Percentiles rank a stretch among this genome's conserved stretches.
Evolutionary conservation across 2,888 invertebrate species (phyloP).

Genomic region (Thelaira solivaga): DNA sequence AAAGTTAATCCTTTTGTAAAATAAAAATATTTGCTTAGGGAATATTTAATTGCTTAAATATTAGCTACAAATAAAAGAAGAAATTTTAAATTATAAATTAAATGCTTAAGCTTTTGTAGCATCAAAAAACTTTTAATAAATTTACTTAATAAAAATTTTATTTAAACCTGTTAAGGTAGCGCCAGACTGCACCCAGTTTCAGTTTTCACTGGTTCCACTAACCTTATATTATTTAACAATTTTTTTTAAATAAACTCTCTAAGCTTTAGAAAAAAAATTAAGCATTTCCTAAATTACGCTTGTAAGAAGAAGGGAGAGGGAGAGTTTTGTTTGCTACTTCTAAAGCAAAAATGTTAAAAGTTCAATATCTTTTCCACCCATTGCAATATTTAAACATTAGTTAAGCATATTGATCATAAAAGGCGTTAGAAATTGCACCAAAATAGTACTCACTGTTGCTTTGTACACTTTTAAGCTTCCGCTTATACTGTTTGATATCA

Average conservation of each 20-base stretch:
- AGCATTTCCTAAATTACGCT: too few relatives aligned
- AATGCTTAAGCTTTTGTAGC: too few relatives aligned
- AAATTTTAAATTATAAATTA: too few relatives aligned
- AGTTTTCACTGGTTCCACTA: not conserved
- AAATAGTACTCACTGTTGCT: slow-evolving; percentile 54
- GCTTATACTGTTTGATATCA: slow-evolving; percentile 47
- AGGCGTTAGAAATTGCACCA: slow-evolving; percentile 67
- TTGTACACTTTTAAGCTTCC: slow-evolving; percentile 64
- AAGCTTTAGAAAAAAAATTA: too few relatives aligned
- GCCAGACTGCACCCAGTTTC: slow-evolving; percentile 21
- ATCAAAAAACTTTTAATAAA: not conserved
- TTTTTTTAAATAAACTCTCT: not conserved
- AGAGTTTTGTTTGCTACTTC: not conserved
- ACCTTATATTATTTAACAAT: not conserved
- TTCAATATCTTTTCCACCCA: slow-evolving; percentile 50
- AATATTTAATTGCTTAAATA: too few relatives aligned
- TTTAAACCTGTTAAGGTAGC: slow-evolving; percentile 13
- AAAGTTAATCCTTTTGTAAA: too few relatives aligned
- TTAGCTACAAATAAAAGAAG: too few relatives aligned
- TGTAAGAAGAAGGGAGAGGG: too few relatives aligned
- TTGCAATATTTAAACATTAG: slow-evolving; percentile 45
- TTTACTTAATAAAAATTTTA: not conserved
- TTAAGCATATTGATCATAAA: slow-evolving; percentile 66
- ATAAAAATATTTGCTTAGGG: slow-evolving; percentile 17
- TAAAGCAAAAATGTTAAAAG: slow-evolving; percentile 34